Conservation (phyloP, 1,140 invertebrate species). For the Musca domestica region DNA sequence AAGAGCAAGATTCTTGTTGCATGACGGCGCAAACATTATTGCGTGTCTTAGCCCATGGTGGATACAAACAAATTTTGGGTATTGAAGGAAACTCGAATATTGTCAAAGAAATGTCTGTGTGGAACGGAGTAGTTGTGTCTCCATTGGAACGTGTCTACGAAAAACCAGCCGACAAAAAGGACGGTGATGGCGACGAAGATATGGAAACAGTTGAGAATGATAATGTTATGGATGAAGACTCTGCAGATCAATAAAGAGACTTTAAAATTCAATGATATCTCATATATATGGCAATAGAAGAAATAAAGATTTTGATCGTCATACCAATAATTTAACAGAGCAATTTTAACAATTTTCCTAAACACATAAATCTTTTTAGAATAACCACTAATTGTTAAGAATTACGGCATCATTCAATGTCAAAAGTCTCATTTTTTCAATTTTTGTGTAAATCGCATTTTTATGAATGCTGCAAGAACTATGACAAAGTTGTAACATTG, state of each 20-base stretch:
- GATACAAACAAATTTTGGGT: conserved; percentile 86
- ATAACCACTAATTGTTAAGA: no score
- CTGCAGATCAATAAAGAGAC: conserved; percentile 32
- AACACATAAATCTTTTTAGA: no score
- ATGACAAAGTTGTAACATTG: no score
- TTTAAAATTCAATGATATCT: not conserved
- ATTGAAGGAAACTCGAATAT: conserved; percentile 68
- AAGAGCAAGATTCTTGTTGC: conserved; percentile 92
- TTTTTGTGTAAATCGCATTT: no score
- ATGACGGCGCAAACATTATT: conserved; percentile 85
- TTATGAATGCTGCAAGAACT: no score
- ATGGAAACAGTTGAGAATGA: conserved; percentile 57
- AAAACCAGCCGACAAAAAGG: conserved; percentile 57
- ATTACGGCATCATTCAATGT: no score
- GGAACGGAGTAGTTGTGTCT: conserved; percentile 91
- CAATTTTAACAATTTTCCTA: no score
- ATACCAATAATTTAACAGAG: no score
- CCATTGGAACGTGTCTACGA: conserved; percentile 90
- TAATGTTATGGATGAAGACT: conserved; percentile 45
- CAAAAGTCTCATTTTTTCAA: no score
- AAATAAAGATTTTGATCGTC: no score
- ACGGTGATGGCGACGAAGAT: conserved; percentile 56
- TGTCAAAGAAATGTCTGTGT: conserved; percentile 84
- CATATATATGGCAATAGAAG: no score
- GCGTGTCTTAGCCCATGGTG: conserved; percentile 85